Evolutionary conservation across 2,797 vertebrate species (phyloP).

Genomic region (Balearica regulorum): DNA sequence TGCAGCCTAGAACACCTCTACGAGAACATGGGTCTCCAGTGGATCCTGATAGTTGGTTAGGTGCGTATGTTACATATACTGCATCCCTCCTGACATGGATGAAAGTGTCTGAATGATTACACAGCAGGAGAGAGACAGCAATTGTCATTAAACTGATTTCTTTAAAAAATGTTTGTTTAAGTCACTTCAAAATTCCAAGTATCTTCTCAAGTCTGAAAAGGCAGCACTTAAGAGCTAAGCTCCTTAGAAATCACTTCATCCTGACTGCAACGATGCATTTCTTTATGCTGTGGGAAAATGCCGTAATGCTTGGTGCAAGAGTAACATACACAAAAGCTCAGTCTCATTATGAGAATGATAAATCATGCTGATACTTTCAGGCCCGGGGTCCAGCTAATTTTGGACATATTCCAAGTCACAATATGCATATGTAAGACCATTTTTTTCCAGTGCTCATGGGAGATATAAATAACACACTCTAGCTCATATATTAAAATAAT

Average conservation of each 20-base stretch:
- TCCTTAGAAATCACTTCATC: background rate
- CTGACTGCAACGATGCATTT: background rate
- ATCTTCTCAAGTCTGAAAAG: background rate
- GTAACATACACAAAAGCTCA: background rate
- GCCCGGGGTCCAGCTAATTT: background rate
- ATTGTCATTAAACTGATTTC: background rate
- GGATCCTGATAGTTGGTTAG: background rate
- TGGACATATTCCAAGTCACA: background rate
- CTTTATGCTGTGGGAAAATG: background rate
- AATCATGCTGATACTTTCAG: background rate
- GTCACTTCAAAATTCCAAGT: background rate
- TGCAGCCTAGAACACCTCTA: background rate
- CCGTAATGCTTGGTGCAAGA: background rate
- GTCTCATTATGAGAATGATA: background rate
- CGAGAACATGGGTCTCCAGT: background rate
- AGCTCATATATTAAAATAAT: background rate
- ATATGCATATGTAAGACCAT: background rate
- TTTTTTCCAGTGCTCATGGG: background rate
- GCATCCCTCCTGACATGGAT: background rate
- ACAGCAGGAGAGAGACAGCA: background rate
- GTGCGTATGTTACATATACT: background rate
- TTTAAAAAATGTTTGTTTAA: slow-evolving; percentile 8
- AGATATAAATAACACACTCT: background rate
- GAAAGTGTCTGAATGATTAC: background rate
- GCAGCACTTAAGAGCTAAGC: background rate